Evolutionary conservation across 1,140 invertebrate genomes (phyloP).

Genomic region (Amphibalanus amphitrite): DNA sequence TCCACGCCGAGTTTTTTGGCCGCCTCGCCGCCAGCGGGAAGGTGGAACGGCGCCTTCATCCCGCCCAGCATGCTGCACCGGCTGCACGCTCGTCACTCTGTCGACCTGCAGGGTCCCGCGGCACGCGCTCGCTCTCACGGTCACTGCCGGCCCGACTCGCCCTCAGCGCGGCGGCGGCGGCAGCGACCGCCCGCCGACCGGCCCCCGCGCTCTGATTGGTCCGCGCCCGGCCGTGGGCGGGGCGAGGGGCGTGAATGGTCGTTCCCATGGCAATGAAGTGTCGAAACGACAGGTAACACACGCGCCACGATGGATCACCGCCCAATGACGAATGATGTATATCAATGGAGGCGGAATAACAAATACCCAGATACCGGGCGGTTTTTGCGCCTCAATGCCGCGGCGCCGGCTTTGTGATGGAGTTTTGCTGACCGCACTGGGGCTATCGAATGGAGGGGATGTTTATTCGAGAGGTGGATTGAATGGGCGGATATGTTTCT

Average conservation of each 20-base stretch:
- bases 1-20: neutral
- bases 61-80: too few relatives aligned
- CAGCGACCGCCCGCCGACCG: too few relatives aligned
- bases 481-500: too few relatives aligned
- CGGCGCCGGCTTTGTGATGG: neutral
- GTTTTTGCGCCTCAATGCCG: neutral
- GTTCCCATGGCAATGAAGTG: constrained; percentile 1
- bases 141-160: too few relatives aligned
- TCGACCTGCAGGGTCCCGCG: too few relatives aligned
- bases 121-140: neutral
- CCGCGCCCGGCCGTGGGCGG: neutral
- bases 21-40: neutral
- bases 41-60: neutral
- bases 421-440: neutral
- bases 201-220: neutral
- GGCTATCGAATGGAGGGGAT: too few relatives aligned
- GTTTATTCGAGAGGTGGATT: too few relatives aligned
- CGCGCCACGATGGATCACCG: neutral
- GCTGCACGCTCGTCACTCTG: too few relatives aligned
- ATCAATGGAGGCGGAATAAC: neutral
- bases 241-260: neutral
- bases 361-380: neutral
- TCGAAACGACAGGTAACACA: neutral
- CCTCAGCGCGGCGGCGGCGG: too few relatives aligned
- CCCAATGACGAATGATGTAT: neutral